phyloP scores from a whole-genome alignment of 2,113 vertebrate species.

The Phylloscopus trochilus region DNA sequence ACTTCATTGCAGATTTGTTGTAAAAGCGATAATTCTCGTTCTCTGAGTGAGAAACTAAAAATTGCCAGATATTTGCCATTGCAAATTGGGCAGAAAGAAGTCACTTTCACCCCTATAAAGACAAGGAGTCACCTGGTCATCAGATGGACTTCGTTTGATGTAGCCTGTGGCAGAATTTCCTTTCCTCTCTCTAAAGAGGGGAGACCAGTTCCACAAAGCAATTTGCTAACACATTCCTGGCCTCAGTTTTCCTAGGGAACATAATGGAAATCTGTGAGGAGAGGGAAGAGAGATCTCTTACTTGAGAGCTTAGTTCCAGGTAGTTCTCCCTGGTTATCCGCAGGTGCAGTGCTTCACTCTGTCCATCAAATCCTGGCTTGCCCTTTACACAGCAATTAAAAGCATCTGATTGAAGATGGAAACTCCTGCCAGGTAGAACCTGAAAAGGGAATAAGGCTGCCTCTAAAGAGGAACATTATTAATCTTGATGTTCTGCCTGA shows the following conservation, averaged over 20 bases:
- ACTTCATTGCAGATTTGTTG: not conserved
- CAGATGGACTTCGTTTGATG: not conserved
- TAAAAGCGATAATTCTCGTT: not conserved
- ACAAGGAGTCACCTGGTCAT: not conserved
- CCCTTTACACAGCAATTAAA: not conserved
- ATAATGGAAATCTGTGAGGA: not conserved
- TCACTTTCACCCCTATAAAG: not conserved
- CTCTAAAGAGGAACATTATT: not conserved
- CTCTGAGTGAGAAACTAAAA: not conserved
- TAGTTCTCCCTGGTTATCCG: not conserved
- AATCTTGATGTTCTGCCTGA: not conserved
- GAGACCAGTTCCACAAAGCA: not conserved
- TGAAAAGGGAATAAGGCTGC: not conserved
- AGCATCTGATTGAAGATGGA: not conserved
- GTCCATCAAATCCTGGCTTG: not conserved
- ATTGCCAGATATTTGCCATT: not conserved
- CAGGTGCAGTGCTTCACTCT: not conserved
- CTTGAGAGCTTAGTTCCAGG: not conserved
- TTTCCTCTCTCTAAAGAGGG: not conserved
- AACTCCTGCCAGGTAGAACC: not conserved
- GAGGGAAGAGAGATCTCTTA: not conserved
- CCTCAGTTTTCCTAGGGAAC: rapidly evolving
- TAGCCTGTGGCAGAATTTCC: not conserved
- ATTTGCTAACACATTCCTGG: not conserved
- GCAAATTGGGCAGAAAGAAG: not conserved